phyloP scores from a whole-genome alignment of 2,888 invertebrate species.

The Smittia sp. region DNA sequence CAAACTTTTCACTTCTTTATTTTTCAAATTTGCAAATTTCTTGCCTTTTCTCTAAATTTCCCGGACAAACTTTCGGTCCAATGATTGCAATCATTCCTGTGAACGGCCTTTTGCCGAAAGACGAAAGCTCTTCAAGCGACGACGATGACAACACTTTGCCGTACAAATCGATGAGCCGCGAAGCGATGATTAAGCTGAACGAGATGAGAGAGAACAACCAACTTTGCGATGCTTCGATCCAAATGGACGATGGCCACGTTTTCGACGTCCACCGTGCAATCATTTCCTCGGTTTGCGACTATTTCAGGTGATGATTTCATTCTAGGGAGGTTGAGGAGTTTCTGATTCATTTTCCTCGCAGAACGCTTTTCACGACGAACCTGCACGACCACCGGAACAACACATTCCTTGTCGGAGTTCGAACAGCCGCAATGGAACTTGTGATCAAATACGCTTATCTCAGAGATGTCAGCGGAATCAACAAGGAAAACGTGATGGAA shows the following conservation, averaged over 20 bases:
- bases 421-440: slow-evolving; percentile 70
- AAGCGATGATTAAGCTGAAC: slow-evolving; percentile 80
- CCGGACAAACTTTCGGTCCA: too few relatives aligned
- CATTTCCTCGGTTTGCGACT: slow-evolving; percentile 81
- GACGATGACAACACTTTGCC: too few relatives aligned
- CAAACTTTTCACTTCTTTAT: neutral
- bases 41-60: too few relatives aligned
- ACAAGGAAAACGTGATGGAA: slow-evolving; percentile 74
- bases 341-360: slow-evolving; percentile 47
- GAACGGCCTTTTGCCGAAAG: neutral
- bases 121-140: neutral
- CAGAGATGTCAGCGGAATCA: slow-evolving; percentile 67
- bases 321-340: neutral
- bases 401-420: slow-evolving; percentile 73
- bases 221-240: slow-evolving; percentile 81
- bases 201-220: slow-evolving; percentile 79
- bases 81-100: too few relatives aligned
- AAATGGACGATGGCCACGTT: slow-evolving; percentile 74
- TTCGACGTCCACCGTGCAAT: slow-evolving; percentile 85
- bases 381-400: slow-evolving; percentile 68
- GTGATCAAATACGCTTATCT: slow-evolving; percentile 84
- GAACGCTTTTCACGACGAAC: slow-evolving; percentile 79
- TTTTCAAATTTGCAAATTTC: neutral
- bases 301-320: slow-evolving; percentile 69
- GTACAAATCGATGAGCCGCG: slow-evolving; percentile 77